Evolutionary conservation across 2,113 vertebrate species (phyloP).

Genomic region (Nansenia antarctica): DNA sequence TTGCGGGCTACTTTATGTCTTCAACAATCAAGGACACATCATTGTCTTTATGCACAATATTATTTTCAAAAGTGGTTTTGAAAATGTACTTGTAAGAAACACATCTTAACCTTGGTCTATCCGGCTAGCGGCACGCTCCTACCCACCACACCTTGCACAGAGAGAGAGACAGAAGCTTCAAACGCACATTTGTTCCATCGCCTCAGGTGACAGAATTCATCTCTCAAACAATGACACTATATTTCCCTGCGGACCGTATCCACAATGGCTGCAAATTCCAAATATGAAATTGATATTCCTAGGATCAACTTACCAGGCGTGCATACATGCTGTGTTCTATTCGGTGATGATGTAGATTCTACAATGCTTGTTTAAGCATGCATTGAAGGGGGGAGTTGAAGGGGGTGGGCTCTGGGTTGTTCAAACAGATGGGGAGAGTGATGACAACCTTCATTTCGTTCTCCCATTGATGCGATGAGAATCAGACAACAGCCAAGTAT

Average conservation of each 20-base stretch:
- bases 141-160: conserved; percentile 20
- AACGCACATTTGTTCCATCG: conserved; percentile 46
- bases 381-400: conserved; percentile 44
- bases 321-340: conserved; percentile 37
- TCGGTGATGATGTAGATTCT: conserved; percentile 49
- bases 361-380: conserved; percentile 55
- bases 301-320: conserved; percentile 44
- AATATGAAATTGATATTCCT: conserved; percentile 46
- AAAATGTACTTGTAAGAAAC: conserved; percentile 17
- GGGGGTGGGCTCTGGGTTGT: conserved; percentile 50
- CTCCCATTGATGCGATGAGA: conserved; percentile 49
- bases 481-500: conserved; percentile 54
- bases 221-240: conserved; percentile 43
- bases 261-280: conserved; percentile 39
- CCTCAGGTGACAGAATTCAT: conserved; percentile 17
- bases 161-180: conserved; percentile 44
- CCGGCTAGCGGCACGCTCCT: conserved; percentile 13
- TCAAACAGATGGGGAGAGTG: conserved; percentile 58
- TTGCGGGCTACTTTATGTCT: no score
- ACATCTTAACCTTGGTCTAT: conserved; percentile 32
- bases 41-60: conserved; percentile 3
- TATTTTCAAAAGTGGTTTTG: conserved; percentile 24
- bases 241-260: conserved; percentile 35
- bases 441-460: conserved; percentile 40
- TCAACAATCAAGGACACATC: not conserved